phyloP scores from a whole-genome alignment of 2,113 vertebrate genomes.

The Chaenogobius annularis region DNA sequence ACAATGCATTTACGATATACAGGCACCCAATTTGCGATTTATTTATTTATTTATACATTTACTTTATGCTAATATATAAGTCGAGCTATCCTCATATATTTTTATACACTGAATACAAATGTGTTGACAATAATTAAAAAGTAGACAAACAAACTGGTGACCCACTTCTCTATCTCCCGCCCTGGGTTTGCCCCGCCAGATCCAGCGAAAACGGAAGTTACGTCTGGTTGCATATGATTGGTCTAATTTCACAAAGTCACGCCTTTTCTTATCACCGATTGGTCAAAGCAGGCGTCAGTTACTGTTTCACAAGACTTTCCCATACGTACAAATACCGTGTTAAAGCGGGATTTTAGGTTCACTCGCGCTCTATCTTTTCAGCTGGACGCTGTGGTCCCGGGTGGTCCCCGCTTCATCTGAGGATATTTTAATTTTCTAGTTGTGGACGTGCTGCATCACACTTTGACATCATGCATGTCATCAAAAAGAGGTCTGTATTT shows the following conservation, averaged over 20 bases:
- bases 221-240: not conserved
- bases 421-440: not conserved
- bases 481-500: constrained; percentile 86
- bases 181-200: constrained; percentile 37
- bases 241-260: not conserved
- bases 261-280: constrained; percentile 2
- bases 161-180: constrained; percentile 4
- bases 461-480: constrained; percentile 82
- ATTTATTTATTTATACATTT: too few species aligned
- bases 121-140: not conserved
- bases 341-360: constrained; percentile 24
- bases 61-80: not conserved
- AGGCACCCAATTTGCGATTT: too few species aligned
- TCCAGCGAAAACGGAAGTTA: constrained; percentile 8
- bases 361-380: constrained; percentile 15
- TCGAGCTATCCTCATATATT: not conserved
- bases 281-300: not conserved
- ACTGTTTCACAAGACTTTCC: rapidly evolving
- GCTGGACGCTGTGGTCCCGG: rapidly evolving
- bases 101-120: not conserved
- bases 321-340: constrained; percentile 19
- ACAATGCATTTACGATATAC: too few species aligned
- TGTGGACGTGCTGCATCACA: not conserved
- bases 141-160: constrained; percentile 3
- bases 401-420: not conserved